A percentile compares a stretch with the other conserved stretches of the same genome.
Conservation (phyloP, 1,140 invertebrate genomes). For the Hypsibius dujardini region DNA sequence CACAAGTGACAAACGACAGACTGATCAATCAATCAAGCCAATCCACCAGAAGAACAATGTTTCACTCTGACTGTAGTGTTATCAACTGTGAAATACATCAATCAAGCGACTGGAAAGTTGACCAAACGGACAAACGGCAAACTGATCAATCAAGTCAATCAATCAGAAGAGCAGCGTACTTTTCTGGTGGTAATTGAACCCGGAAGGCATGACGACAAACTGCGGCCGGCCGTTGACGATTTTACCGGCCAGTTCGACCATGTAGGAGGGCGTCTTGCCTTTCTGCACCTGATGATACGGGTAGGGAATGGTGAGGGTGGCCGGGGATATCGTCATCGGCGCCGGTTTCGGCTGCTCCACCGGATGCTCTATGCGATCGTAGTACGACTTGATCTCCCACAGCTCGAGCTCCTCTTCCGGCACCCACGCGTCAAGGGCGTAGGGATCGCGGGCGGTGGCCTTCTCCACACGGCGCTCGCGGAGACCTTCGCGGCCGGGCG, state of each 20-base stretch:
- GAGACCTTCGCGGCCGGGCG: slow-evolving; percentile 45
- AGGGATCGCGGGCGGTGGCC: slow-evolving; percentile 30
- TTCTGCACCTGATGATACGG: background rate
- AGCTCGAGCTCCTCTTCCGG: slow-evolving; percentile 85
- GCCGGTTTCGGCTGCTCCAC: no score
- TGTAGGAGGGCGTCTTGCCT: background rate
- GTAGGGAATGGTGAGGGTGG: background rate
- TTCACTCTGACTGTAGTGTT: no score
- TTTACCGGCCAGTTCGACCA: no score
- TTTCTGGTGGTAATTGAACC: background rate
- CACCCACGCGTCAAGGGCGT: slow-evolving; percentile 68
- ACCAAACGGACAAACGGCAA: no score
- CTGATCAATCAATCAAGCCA: no score
- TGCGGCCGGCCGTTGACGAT: background rate
- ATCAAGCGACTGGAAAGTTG: no score
- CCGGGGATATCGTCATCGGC: background rate
- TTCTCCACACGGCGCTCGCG: slow-evolving; percentile 25
- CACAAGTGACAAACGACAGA: no score
- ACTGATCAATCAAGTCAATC: no score
- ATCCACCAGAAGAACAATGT: no score
- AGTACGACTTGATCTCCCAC: slow-evolving; percentile 61
- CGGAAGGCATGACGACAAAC: background rate
- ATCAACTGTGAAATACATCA: no score
- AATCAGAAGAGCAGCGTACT: no score
- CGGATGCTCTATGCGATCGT: slow-evolving; percentile 13